Evolutionary conservation across 1,140 invertebrate species (phyloP), one percentile per base, ranked within the genome.

Genomic region (Drosophila busckii): DNA sequence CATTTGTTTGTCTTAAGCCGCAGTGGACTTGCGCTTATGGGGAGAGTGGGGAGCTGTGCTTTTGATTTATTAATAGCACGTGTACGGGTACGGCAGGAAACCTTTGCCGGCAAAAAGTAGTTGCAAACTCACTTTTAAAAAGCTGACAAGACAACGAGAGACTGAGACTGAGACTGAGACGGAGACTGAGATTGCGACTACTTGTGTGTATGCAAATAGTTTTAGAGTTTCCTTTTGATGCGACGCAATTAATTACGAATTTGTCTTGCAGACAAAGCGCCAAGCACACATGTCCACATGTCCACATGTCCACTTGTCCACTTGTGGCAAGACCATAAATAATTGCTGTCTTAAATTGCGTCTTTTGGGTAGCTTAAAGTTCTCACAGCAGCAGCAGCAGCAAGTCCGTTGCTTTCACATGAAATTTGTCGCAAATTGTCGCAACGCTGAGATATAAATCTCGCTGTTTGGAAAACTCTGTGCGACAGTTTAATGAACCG

Each of bases 191-290:
- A 42, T 59, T 55, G 12, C 19, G 38, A 56, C 42, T 52, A 31
- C 42, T 46, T 50, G 44, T n/a, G 38, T 52, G 58, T 84, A 83
- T 76, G 68, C 69, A 73, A 80, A 84, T 84, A 84, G 80, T 70
- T 80, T 73, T 58, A 61, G 60, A 80, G 80, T 67, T 85, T 85
- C 76, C 83, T 85, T 85, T 75, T 85, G 83, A 85, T 70, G 65
- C 69, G 54, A 56, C 54, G 78, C 78, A 86, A 86, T 86, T 86
- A 86, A 86, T 86, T 86, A 86, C 84, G 71, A 70, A 85, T 86
- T 85, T 86, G 84, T 86, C 84, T 86, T 86, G 86, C 84, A 86
- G 83, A 85, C 71, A 85, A 85, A 85, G 23, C 52, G 34, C 38
- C 50, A 22, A 13, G 19, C 26, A 49, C 73, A 54, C 59, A 38